These are phyloP conservation scores for Microplitis manilae DNA, from an alignment of 2,888 invertebrate genomes.

Conservation along the genomic window DNA sequence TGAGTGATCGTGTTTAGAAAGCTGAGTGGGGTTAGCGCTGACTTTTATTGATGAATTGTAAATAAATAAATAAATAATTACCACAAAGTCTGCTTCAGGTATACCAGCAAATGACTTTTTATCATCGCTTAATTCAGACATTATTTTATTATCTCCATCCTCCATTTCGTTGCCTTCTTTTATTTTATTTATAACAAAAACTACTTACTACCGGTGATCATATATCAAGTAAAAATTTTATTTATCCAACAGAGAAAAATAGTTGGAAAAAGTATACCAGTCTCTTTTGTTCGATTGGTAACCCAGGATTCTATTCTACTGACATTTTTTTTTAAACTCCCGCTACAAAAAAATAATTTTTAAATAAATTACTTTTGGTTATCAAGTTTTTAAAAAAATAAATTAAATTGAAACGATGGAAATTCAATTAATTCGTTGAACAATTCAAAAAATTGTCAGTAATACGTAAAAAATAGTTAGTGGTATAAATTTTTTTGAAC, in stretches of 20 bases:
- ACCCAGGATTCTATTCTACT: slow-evolving; percentile 9
- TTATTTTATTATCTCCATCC: slow-evolving; percentile 58
- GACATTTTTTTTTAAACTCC: not conserved
- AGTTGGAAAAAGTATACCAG: not conserved
- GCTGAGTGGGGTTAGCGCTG: slow-evolving; percentile 7
- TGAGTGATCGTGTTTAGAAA: slow-evolving; percentile 25
- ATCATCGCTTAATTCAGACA: slow-evolving; percentile 65
- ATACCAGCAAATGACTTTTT: slow-evolving; percentile 86
- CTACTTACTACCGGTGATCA: slow-evolving; percentile 30
- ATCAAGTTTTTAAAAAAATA: no score
- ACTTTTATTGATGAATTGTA: slow-evolving; percentile 23
- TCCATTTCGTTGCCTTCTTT: slow-evolving; percentile 57
- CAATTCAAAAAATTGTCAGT: no score
- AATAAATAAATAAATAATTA: slow-evolving; percentile 72
- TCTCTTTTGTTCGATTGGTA: slow-evolving; percentile 21
- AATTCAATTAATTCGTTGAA: no score
- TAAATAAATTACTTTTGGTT: no score
- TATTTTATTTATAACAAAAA: slow-evolving; percentile 30
- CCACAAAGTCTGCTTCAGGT: slow-evolving; percentile 90
- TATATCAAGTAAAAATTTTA: slow-evolving; percentile 4
- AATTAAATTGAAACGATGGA: no score
- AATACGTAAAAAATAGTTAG: no score
- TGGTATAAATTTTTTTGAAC: not conserved
- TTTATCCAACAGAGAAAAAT: not conserved
- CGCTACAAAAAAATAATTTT: not conserved